Evolutionary conservation across 2,113 vertebrate genomes (phyloP), one percentile per base, ranked within the genome.

Genomic region (Apistogramma diplotaenia): DNA sequence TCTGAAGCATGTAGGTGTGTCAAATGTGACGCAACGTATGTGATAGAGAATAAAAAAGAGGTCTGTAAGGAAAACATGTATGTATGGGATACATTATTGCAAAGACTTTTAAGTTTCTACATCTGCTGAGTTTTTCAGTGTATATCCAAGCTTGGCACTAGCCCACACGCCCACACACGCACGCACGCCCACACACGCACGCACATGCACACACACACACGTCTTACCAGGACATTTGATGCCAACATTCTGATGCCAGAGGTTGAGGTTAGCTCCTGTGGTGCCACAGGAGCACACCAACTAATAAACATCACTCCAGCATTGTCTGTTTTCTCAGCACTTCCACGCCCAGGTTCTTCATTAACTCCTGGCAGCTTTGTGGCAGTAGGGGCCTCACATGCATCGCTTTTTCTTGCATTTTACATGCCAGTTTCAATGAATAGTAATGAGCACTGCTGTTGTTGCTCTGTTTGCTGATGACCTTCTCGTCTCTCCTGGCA

Each of bases 391-490:
- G 80, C 61, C 43, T 67, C 76, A 78, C 60, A 60, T 71, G 78
- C 81, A 13, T 76, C 35, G 2, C 46, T 53, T 76, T 73, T 62
- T 78, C 54, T n/a, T 16, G 19, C 85, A 83, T 67, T 90, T 91
- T 85, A 86, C 77, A 83, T 77, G 87, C 86, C 60, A 56, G 78
- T 89, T 92, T 89, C 87, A 88, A 93, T 86, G 88, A 93, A 92
- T 92, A 93, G 81, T 89, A 92, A 94, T 88, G 87, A 90, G 89
- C 56, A 1, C 49, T 60, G 57, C 65, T 87, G 82, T 81, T 71
- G 87, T 79, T 15, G 57, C 70, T 59, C 61, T 79, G 74, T 89
- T 82, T 83, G 80, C 76, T 40, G 29, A 72, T 74, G 87, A 89
- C 87, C 85, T 92, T 89, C 83, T 82, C 73, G 35, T 74, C 86